Base-by-base conservation (phyloP, 2,113 vertebrate genomes). In the Protobothrops flavoviridis region DNA sequence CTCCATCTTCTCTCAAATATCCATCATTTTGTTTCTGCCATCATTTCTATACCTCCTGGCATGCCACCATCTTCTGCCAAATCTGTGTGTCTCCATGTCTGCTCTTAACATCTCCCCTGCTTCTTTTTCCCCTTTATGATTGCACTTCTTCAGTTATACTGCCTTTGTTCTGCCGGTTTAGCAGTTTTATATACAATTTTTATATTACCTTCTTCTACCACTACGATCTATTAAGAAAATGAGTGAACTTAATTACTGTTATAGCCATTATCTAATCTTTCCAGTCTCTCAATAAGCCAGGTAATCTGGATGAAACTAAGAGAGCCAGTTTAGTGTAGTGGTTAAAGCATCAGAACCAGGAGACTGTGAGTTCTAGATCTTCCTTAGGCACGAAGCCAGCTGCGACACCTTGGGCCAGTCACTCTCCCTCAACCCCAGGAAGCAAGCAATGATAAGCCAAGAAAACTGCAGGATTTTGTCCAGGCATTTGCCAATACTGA, bases 1-100 rank as follows among this genome's bases (percentile, higher is more conserved):
- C 69, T 89, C 52, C 52, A 11, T 59, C 69, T 93, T 93, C 69
- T 89, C 88, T 93, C 88, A 85, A 90, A 90, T 93, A 93, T 90
- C 88, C 92, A 90, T 90, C 92, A 90, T 93, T 85, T 90, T 29
- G 24, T 50, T 93, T 55, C 43, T 50, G 53, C 52, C 88, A n/a
- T 39, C 43, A 29, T 57, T 53, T 59, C 39, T 85, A 5, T 85
- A 50, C 92, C 92, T 93, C 69, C 55, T 90, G 92, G 43, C 88
- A 93, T 85, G 43, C 53, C 69, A 93, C 53, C 52, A 29, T 33
- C 10, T 74, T 88, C 81, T 90, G 88, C 92, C 88, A 85, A 45
- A 59, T 56, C 29, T 90, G 88, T 69, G 33, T 93, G 61, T 29
- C 88, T 93, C 56, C 53, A 85, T 93, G 69, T 50, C 53, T 59